Percentiles rank a stretch among this genome's conserved stretches.
phyloP scores from a whole-genome alignment of 1,140 invertebrate species.

The Zaprionus taronus region DNA sequence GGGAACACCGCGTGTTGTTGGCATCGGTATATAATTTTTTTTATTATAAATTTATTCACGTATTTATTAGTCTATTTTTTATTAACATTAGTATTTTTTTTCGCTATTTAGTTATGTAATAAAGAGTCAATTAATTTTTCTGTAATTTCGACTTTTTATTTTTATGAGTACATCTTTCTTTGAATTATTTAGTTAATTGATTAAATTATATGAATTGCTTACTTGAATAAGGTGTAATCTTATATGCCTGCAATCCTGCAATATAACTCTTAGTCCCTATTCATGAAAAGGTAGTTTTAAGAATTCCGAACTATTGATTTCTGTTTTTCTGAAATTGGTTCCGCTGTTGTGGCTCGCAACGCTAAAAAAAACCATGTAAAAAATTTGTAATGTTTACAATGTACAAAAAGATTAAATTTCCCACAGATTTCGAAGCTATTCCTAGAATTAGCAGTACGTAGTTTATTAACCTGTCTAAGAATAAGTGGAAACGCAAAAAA shows the following conservation, averaged over 20 bases:
- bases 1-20: slow-evolving; percentile 35
- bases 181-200: too few species aligned
- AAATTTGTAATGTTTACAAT: not conserved
- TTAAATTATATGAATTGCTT: too few species aligned
- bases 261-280: not conserved
- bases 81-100: not conserved
- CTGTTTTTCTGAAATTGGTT: not conserved
- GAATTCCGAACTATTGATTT: not conserved
- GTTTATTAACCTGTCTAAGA: slow-evolving; percentile 51
- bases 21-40: slow-evolving; percentile 2
- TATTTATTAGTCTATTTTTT: not conserved
- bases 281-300: not conserved
- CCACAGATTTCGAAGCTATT: not conserved
- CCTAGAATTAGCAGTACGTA: not conserved
- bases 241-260: not conserved
- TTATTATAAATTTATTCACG: not conserved
- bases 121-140: not conserved
- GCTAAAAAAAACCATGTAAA: not conserved
- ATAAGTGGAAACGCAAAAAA: slow-evolving; percentile 5
- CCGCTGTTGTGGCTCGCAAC: not conserved
- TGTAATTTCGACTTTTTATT: not conserved
- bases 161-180: not conserved
- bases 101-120: not conserved
- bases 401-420: slow-evolving; percentile 2
- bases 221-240: too few species aligned